These are phyloP conservation scores for Pseudococcus jackbeardsleyi DNA, from an alignment of 2,888 invertebrate genomes.

Conservation along the genomic window DNA sequence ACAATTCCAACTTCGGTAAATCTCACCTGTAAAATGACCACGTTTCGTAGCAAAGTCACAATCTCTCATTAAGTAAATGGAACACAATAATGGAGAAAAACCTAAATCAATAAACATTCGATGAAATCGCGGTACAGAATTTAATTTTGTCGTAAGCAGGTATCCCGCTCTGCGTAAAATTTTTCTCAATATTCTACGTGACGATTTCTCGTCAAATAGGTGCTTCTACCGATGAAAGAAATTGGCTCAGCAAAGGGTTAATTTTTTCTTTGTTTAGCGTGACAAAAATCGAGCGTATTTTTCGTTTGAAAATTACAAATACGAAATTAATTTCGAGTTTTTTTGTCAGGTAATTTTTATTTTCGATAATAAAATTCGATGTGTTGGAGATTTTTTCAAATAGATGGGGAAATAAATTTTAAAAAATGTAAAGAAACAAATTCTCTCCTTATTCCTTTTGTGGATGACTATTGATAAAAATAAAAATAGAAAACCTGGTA, in stretches of 20 bases:
- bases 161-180: background rate
- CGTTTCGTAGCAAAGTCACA: background rate
- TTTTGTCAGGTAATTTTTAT: background rate
- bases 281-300: background rate
- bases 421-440: background rate
- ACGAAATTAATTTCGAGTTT: background rate
- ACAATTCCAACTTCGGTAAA: background rate
- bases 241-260: background rate
- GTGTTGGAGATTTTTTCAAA: background rate
- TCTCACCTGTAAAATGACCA: background rate
- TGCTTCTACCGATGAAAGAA: background rate
- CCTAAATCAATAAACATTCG: slow-evolving; percentile 29
- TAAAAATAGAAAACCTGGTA: background rate
- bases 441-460: no score
- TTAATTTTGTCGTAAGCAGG: background rate
- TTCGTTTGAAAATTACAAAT: background rate
- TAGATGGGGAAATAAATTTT: background rate
- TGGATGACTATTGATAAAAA: background rate
- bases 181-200: slow-evolving; percentile 37
- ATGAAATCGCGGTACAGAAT: background rate
- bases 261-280: background rate
- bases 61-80: background rate
- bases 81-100: background rate
- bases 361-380: background rate
- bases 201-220: slow-evolving; percentile 6